Conservation (phyloP, 1,140 invertebrate species). For the Carposina sasakii region DNA sequence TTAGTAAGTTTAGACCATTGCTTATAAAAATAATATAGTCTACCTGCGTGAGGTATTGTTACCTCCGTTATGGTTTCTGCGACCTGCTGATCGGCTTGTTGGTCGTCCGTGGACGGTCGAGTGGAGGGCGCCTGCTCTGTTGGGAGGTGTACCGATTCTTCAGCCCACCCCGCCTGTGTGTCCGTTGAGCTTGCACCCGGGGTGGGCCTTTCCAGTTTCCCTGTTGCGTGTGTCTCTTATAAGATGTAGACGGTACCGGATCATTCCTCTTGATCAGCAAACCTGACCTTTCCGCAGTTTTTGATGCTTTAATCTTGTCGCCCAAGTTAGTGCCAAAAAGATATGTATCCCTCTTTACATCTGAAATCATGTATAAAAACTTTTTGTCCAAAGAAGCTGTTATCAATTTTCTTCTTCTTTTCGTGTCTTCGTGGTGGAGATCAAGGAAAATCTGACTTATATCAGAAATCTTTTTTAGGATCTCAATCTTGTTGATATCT, state of each 20-base stretch:
- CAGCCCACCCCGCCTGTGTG: background rate
- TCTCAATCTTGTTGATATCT: constrained; percentile 1
- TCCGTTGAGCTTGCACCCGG: background rate
- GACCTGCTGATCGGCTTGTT: constrained; percentile 1
- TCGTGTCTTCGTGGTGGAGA: constrained; percentile 3
- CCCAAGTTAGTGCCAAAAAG: too few relatives aligned
- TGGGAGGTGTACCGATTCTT: background rate
- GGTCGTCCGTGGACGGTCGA: background rate
- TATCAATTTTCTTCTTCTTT: constrained; percentile 4
- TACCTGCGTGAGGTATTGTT: constrained; percentile 8
- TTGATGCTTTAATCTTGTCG: too few relatives aligned
- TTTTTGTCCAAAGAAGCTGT: constrained; percentile 3
- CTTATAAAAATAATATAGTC: constrained; percentile 2
- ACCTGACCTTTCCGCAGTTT: too few relatives aligned
- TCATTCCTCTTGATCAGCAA: too few relatives aligned
- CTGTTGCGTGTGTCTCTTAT: too few relatives aligned
- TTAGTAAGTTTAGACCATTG: background rate
- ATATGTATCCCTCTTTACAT: too few relatives aligned
- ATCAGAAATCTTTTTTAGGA: constrained; percentile 1
- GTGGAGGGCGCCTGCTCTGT: background rate
- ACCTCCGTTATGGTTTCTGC: constrained; percentile 7
- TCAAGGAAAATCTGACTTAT: constrained; percentile 1
- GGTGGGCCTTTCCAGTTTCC: constrained; percentile 13
- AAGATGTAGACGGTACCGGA: too few relatives aligned
- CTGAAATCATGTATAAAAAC: too few relatives aligned